Base-by-base conservation (phyloP, 2,797 vertebrate genomes). In the Galaxias olidus region DNA sequence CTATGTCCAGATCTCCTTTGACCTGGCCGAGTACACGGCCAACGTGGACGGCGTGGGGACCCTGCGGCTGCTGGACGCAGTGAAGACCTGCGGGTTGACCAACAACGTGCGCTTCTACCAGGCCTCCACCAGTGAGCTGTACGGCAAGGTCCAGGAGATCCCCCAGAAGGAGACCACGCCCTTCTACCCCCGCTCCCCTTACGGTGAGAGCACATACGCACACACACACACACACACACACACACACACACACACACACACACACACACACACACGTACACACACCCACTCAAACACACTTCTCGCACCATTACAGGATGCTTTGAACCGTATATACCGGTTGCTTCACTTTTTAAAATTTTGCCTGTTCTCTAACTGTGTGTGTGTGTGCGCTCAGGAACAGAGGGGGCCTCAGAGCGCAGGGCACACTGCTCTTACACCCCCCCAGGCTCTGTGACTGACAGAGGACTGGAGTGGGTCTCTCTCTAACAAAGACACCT, bases 91-190 rank as follows among this genome's bases (percentile, higher is more conserved):
- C 44, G 95, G 95, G 63, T 93, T 99, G 82, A 96, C 96, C 82
- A 88, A 86, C 76, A 92, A 78, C 4, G 94, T 98, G 44, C 94
- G 93, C 63, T 98, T 99, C 90, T 99, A 99, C 88, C 97, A 99
- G 91, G 97, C 97, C 63, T 99, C 97, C 63, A 99, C 97, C 65
- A 99, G 97, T 64, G 97, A 99, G 84, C 93, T 99, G 55, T 99
- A 91, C 46, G 97, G 97, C 72, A 99, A 99, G 89, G 97, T 99
- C 58, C 96, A 96, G 87, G 97, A 99, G 93, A 97, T 98, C 76
- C 97, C 97, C 0, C 97, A 99, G 83, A 98, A 91, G 73, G 97
- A 99, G 83, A 98, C 96, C 50, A 98, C 97, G 0, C 95, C 97
- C 59, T 99, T 99, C 85, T 99, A 99, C 80, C 97, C 97, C 18